These are phyloP conservation scores for Notospermus geniculatus DNA, from an alignment of 1,140 invertebrate genomes.

Conservation along the genomic window DNA sequence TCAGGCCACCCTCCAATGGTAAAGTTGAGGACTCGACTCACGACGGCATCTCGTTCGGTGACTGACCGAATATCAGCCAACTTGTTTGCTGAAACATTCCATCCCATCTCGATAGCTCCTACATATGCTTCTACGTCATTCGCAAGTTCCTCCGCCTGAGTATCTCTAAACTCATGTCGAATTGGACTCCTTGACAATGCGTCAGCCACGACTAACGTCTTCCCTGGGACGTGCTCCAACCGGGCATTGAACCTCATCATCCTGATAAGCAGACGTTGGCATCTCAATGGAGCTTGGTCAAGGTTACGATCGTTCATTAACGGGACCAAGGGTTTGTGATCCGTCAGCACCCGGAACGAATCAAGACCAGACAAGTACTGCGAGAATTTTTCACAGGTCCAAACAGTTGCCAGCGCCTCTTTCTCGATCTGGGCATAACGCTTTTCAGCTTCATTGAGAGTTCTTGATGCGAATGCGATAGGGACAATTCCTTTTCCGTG, in stretches of 20 bases:
- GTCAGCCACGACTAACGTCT: slow-evolving; percentile 15
- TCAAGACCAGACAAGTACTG: slow-evolving; percentile 45
- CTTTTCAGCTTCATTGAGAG: slow-evolving; percentile 42
- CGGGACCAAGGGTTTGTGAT: slow-evolving; percentile 46
- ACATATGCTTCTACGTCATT: background rate
- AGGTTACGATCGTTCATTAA: slow-evolving; percentile 40
- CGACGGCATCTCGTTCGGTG: background rate
- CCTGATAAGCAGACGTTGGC: background rate
- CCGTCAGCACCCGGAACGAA: slow-evolving; percentile 28
- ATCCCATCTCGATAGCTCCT: background rate
- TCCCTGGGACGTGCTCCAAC: slow-evolving; percentile 14
- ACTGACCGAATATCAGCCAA: background rate
- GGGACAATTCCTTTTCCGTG: slow-evolving; percentile 27
- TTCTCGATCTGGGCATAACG: slow-evolving; percentile 57
- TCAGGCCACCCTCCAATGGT: background rate
- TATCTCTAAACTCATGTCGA: background rate
- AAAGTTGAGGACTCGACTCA: background rate
- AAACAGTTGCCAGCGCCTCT: slow-evolving; percentile 48
- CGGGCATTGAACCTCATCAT: background rate
- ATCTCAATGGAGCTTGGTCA: slow-evolving; percentile 5
- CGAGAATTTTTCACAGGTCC: slow-evolving; percentile 47
- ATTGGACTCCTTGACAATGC: slow-evolving; percentile 10
- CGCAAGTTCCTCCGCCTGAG: background rate
- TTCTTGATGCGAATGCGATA: slow-evolving; percentile 45
- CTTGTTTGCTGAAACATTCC: background rate